Percentiles rank a stretch among this genome's conserved stretches.
phyloP scores from a whole-genome alignment of 2,797 vertebrate species.

The Smutsia temminckii region DNA sequence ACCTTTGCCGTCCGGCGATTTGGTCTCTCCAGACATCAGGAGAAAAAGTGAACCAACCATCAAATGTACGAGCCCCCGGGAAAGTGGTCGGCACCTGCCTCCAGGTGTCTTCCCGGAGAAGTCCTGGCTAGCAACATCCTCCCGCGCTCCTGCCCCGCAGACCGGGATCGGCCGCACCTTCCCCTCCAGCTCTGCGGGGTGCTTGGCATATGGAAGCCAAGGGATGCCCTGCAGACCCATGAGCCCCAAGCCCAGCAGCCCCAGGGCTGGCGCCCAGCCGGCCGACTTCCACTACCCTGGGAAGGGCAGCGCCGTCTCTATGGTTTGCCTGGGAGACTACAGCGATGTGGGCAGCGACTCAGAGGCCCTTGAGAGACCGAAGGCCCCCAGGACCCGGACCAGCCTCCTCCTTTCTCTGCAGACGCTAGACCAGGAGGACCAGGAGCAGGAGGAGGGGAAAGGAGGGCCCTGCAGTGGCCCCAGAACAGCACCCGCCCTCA shows the following conservation, averaged over 20 bases:
- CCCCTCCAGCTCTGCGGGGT: slow-evolving; percentile 76
- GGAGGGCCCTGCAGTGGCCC: slow-evolving; percentile 85
- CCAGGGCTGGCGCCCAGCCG: slow-evolving; percentile 82
- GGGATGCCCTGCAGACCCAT: slow-evolving; percentile 89
- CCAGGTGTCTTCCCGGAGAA: slow-evolving; percentile 76
- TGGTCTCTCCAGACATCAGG: slow-evolving; percentile 78
- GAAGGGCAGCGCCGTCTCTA: slow-evolving; percentile 85
- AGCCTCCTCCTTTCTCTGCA: slow-evolving; percentile 85
- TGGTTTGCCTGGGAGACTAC: slow-evolving; percentile 87
- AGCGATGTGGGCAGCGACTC: slow-evolving; percentile 80
- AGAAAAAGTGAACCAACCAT: slow-evolving; percentile 82
- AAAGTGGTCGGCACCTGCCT: slow-evolving; percentile 63
- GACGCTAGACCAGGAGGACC: slow-evolving; percentile 81
- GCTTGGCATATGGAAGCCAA: slow-evolving; percentile 73
- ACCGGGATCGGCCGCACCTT: slow-evolving; percentile 76
- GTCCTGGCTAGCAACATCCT: slow-evolving; percentile 79
- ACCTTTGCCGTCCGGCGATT: slow-evolving; percentile 52
- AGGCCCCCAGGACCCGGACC: slow-evolving; percentile 87
- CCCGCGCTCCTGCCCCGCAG: slow-evolving; percentile 74
- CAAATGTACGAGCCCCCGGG: slow-evolving; percentile 66
- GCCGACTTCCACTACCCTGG: slow-evolving; percentile 84
- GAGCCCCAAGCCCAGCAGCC: slow-evolving; percentile 92
- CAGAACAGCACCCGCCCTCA: slow-evolving; percentile 83
- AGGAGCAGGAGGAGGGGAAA: slow-evolving; percentile 83
- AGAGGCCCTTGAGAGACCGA: slow-evolving; percentile 87